Evolutionary conservation across 1,140 invertebrate genomes (phyloP).

Genomic region (Asbolus verrucosus): DNA sequence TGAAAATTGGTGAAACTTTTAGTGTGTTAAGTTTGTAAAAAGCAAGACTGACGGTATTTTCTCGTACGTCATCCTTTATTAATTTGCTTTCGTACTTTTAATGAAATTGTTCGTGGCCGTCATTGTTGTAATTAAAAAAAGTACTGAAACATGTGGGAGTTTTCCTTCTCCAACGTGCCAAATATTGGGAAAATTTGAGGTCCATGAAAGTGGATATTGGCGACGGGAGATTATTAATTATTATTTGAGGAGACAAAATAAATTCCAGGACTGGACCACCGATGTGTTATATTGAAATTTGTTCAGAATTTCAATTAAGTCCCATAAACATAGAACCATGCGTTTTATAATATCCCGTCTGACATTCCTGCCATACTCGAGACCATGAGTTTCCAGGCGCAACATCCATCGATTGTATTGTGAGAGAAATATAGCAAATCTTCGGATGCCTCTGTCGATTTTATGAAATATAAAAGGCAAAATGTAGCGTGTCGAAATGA

Average conservation of each 20-base stretch:
- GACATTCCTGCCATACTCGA: slow-evolving; percentile 13
- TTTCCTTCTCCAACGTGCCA: no score
- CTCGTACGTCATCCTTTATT: no score
- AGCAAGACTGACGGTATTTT: no score
- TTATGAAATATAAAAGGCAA: slow-evolving; percentile 39
- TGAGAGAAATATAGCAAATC: slow-evolving; percentile 34
- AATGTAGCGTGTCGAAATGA: slow-evolving; percentile 37
- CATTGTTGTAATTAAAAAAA: no score
- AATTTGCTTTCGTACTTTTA: no score
- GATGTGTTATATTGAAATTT: slow-evolving; percentile 37
- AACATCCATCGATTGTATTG: slow-evolving; percentile 28
- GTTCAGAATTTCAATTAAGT: slow-evolving; percentile 28
- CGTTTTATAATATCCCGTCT: slow-evolving; percentile 29
- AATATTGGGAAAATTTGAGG: neutral
- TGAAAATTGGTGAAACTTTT: no score
- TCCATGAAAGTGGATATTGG: no score
- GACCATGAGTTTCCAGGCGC: slow-evolving; percentile 1
- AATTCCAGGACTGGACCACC: slow-evolving; percentile 12
- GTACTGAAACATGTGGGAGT: no score
- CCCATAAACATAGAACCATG: neutral
- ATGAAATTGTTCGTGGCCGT: no score
- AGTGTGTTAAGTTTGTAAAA: no score
- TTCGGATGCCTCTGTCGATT: slow-evolving; percentile 29
- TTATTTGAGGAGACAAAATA: slow-evolving; percentile 6
- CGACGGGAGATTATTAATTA: slow-evolving; percentile 25